Conservation (phyloP, 2,113 vertebrate species). For the Mesoclemmys tuberculata region DNA sequence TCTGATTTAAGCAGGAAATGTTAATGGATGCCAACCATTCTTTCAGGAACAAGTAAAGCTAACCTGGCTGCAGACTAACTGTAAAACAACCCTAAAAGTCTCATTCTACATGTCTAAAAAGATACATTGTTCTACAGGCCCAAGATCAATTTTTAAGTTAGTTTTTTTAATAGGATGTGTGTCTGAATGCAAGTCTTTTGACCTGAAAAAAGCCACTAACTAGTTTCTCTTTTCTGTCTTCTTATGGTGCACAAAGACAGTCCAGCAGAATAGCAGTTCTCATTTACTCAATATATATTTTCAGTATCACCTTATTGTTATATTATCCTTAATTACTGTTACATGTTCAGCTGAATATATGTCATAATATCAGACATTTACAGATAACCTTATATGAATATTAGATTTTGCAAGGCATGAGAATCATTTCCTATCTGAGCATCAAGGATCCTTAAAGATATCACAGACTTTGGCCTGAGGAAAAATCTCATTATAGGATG, state of each 20-base stretch:
- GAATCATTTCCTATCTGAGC: background rate
- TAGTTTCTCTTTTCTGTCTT: slow-evolving; percentile 17
- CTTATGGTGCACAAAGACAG: slow-evolving; percentile 25
- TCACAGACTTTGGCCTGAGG: slow-evolving; percentile 60
- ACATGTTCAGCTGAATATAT: background rate
- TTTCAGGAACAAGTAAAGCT: slow-evolving; percentile 64
- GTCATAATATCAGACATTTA: background rate
- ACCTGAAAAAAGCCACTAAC: background rate
- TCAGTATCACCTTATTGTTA: background rate
- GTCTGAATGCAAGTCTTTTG: slow-evolving; percentile 50
- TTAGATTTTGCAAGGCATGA: slow-evolving; percentile 50
- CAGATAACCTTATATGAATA: background rate
- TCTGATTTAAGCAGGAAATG: slow-evolving; percentile 59
- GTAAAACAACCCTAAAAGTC: slow-evolving; percentile 26
- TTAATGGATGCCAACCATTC: slow-evolving; percentile 67
- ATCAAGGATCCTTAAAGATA: slow-evolving; percentile 69
- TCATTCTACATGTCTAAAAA: slow-evolving; percentile 79
- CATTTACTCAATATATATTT: background rate
- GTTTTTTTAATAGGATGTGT: slow-evolving; percentile 31
- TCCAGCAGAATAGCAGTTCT: background rate
- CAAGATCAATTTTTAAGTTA: slow-evolving; percentile 72
- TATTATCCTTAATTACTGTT: slow-evolving; percentile 4
- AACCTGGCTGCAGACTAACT: slow-evolving; percentile 65
- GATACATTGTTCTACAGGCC: slow-evolving; percentile 83
- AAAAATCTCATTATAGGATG: slow-evolving; percentile 47